Conservation (phyloP, 2,888 invertebrate species). For the Lissocephala sabroskyi region DNA sequence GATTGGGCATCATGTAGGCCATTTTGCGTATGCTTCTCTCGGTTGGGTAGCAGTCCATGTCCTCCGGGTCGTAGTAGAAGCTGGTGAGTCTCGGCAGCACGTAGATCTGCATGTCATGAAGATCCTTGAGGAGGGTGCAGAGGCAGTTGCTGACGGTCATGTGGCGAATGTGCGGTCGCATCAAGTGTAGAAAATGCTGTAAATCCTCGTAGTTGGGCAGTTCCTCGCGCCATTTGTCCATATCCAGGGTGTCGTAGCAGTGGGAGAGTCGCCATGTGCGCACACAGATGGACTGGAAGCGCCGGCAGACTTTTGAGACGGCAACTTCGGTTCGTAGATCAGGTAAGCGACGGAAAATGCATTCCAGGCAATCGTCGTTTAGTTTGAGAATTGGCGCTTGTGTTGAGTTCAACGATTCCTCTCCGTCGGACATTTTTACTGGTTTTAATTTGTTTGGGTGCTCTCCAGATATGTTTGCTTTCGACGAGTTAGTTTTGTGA, state of each 20-base stretch:
- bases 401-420: no score
- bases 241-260: conserved; percentile 42
- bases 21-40: conserved; percentile 47
- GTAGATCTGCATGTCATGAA: conserved; percentile 47
- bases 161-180: conserved; percentile 38
- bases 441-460: no score
- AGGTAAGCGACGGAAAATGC: conserved; percentile 46
- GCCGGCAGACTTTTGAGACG: conserved; percentile 44
- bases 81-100: conserved; percentile 41
- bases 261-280: conserved; percentile 49
- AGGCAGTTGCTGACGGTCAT: conserved; percentile 48
- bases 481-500: no score
- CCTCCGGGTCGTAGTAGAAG: conserved; percentile 49
- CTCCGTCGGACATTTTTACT: no score
- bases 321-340: conserved; percentile 53
- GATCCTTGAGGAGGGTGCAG: conserved; percentile 48
- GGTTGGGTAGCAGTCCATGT: conserved; percentile 53
- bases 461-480: no score
- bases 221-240: conserved; percentile 47
- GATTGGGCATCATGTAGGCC: conserved; percentile 51
- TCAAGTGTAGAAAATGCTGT: conserved; percentile 43
- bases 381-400: conserved; percentile 44
- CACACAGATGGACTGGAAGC: conserved; percentile 43
- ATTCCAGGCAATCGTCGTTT: conserved; percentile 59
- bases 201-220: conserved; percentile 51